A percentile compares a stretch with the other conserved stretches of the same genome.
These are phyloP conservation scores for Scotopteryx bipunctaria DNA, from an alignment of 2,888 invertebrate species.

Conservation along the genomic window DNA sequence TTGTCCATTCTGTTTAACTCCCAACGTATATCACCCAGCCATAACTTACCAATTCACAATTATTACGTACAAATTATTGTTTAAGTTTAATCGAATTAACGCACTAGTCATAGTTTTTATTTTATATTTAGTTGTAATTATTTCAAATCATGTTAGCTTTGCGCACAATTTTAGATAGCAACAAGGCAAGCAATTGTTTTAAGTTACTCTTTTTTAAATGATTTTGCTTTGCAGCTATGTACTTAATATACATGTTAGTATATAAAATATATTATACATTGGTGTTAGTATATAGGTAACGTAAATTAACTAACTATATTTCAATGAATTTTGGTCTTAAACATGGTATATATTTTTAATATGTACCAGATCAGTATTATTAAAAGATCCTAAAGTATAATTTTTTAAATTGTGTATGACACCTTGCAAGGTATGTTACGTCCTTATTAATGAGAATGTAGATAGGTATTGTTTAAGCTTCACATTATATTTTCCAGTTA, in stretches of 20 bases:
- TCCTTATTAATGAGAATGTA: constrained; percentile 12
- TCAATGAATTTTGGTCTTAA: constrained; percentile 25
- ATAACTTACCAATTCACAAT: constrained; percentile 38
- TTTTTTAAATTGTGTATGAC: constrained; percentile 4
- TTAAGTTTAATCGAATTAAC: constrained; percentile 44
- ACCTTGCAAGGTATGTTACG: constrained; percentile 21
- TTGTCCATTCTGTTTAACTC: not conserved
- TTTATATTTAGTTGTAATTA: constrained; percentile 37
- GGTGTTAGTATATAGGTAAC: constrained; percentile 33
- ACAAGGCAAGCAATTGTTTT: constrained; percentile 7
- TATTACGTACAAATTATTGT: constrained; percentile 52
- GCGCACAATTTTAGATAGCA: constrained; percentile 31
- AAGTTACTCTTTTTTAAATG: not conserved
- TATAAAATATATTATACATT: constrained; percentile 32
- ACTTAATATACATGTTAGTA: constrained; percentile 19
- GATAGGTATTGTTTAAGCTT: constrained; percentile 5
- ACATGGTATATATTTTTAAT: constrained; percentile 21
- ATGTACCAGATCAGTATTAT: constrained; percentile 31
- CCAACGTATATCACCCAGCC: constrained; percentile 20
- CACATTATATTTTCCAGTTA: not conserved
- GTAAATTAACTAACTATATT: constrained; percentile 16
- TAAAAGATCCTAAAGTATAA: constrained; percentile 10
- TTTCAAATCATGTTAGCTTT: constrained; percentile 36
- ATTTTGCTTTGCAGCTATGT: constrained; percentile 26
- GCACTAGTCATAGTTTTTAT: constrained; percentile 52